Conservation (phyloP, 1,140 invertebrate species). For the Brachionus plicatilis region DNA sequence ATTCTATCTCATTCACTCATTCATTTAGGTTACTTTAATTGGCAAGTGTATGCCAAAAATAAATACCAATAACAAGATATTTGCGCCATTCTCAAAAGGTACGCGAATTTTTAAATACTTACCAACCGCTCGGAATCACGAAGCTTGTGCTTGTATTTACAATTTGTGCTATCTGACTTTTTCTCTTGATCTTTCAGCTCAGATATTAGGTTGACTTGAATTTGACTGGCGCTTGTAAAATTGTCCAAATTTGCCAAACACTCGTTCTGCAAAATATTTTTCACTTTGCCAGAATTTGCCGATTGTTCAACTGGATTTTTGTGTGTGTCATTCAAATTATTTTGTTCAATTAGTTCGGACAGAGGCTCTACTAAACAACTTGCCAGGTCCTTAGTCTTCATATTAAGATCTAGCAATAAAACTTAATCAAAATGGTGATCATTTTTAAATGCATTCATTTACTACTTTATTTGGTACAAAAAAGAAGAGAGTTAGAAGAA, state of each 20-base stretch:
- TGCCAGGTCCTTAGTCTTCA: background rate
- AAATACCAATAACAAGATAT: background rate
- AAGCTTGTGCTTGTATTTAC: background rate
- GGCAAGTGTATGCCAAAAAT: background rate
- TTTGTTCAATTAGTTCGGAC: background rate
- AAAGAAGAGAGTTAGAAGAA: background rate
- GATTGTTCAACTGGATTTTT: background rate
- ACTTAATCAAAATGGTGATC: background rate
- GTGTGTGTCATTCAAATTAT: background rate
- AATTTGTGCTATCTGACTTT: background rate
- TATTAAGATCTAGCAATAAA: background rate
- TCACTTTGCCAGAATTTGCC: background rate
- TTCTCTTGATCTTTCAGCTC: background rate
- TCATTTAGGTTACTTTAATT: background rate
- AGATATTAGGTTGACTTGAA: background rate
- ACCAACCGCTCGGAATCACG: background rate
- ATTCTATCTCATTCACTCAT: background rate
- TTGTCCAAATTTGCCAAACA: background rate
- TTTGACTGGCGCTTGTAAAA: background rate
- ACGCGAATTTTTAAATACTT: background rate
- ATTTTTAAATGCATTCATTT: background rate
- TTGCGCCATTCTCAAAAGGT: background rate
- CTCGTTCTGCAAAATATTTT: background rate
- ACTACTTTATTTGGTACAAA: background rate
- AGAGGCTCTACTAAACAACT: constrained; percentile 16